Conservation (phyloP, 2,113 vertebrate genomes). For the Enhydra lutris region DNA sequence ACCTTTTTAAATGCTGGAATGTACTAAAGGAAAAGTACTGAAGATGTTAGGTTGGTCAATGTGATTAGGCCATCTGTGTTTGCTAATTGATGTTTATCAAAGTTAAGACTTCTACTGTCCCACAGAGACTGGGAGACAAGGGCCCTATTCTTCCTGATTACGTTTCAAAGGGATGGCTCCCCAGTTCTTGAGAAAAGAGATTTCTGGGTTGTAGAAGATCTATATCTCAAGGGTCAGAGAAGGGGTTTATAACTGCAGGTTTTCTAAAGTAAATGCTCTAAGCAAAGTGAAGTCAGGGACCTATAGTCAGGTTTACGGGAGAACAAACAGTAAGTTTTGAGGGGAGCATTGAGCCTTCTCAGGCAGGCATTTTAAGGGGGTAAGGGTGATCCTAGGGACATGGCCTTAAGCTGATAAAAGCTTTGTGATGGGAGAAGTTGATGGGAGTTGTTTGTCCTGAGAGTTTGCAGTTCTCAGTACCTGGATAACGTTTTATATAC, state of each 20-base stretch:
- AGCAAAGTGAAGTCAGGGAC: background rate
- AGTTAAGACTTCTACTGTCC: background rate
- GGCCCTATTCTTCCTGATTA: background rate
- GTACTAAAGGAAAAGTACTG: background rate
- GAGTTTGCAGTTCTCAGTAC: background rate
- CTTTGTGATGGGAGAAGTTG: background rate
- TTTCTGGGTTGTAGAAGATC: constrained; percentile 21
- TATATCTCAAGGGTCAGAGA: background rate
- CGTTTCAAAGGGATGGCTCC: background rate
- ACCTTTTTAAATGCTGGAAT: background rate
- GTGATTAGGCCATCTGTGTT: background rate
- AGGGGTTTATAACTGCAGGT: background rate
- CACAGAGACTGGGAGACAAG: background rate
- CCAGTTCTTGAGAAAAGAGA: background rate
- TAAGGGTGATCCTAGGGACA: background rate
- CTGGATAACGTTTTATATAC: background rate
- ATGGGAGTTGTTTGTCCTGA: background rate
- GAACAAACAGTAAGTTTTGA: background rate
- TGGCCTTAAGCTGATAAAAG: background rate
- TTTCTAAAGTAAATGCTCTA: background rate
- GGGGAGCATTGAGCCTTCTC: background rate
- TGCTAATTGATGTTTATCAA: background rate
- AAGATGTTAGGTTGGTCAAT: background rate
- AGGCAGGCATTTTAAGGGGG: background rate
- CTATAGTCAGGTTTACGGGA: background rate